Evolutionary conservation across 2,797 vertebrate genomes (phyloP).

Genomic region (Pseudochirops cupreus): DNA sequence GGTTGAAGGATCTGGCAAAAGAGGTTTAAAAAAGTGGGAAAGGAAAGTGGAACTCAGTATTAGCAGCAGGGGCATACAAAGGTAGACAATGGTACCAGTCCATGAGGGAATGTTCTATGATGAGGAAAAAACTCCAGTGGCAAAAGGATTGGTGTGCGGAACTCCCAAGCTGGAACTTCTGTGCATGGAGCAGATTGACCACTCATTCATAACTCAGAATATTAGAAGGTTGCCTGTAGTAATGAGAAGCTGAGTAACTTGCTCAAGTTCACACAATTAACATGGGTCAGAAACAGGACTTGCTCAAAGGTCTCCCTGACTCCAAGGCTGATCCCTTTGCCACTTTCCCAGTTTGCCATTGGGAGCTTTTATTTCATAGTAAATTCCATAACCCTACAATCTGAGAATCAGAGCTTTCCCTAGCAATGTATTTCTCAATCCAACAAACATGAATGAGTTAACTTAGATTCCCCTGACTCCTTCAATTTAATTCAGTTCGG

Average conservation of each 20-base stretch:
- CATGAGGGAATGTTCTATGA: neutral
- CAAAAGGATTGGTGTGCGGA: neutral
- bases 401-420: neutral
- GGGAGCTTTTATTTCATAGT: neutral
- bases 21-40: neutral
- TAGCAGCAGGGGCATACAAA: neutral
- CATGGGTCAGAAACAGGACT: neutral
- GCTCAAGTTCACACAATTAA: neutral
- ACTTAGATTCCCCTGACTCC: neutral
- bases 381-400: neutral
- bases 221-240: neutral
- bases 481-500: neutral
- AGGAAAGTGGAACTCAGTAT: neutral
- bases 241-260: neutral
- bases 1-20: neutral
- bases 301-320: neutral
- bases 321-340: neutral
- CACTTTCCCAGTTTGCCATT: neutral
- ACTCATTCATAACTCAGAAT: neutral
- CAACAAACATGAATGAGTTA: neutral
- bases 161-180: neutral
- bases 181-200: neutral
- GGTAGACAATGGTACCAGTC: neutral
- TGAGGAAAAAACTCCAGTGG: neutral
- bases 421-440: neutral